A percentile compares a stretch with the other conserved stretches of the same genome.
Conservation (phyloP, 2,888 invertebrate species). For the Tetragonisca angustula region DNA sequence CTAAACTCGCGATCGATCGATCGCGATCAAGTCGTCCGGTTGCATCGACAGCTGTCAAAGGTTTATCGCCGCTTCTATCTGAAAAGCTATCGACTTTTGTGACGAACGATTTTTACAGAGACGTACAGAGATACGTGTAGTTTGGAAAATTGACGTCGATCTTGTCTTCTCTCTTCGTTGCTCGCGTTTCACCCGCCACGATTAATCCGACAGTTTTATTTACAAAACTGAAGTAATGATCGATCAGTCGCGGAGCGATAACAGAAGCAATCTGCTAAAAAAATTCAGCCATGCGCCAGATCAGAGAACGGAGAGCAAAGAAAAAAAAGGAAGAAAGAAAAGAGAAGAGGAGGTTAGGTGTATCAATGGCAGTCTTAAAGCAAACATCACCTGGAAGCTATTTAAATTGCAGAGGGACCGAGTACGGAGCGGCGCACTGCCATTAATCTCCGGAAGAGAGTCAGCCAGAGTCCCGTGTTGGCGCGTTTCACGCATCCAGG, state of each 20-base stretch:
- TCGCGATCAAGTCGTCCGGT: background rate
- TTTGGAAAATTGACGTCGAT: background rate
- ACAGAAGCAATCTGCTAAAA: background rate
- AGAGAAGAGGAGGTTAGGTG: background rate
- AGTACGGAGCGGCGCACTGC: background rate
- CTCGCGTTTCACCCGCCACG: no score
- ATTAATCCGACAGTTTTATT: background rate
- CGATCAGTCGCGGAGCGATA: background rate
- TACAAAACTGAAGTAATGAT: background rate
- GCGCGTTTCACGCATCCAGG: slow-evolving; percentile 23
- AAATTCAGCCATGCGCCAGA: background rate
- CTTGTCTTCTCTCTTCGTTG: background rate
- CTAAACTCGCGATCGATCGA: background rate
- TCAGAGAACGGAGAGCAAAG: no score
- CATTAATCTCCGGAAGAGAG: slow-evolving; percentile 33
- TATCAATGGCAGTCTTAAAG: background rate
- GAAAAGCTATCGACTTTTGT: background rate
- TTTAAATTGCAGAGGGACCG: background rate
- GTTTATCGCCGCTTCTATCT: background rate
- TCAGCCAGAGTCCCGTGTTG: background rate
- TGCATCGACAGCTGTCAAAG: background rate
- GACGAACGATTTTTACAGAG: background rate
- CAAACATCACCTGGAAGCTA: background rate
- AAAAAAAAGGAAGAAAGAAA: no score
- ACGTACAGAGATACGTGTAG: no score